A percentile compares a stretch with the other conserved stretches of the same genome.
phyloP scores from a whole-genome alignment of 2,888 invertebrate genomes.

The Zaprionus lineosus region DNA sequence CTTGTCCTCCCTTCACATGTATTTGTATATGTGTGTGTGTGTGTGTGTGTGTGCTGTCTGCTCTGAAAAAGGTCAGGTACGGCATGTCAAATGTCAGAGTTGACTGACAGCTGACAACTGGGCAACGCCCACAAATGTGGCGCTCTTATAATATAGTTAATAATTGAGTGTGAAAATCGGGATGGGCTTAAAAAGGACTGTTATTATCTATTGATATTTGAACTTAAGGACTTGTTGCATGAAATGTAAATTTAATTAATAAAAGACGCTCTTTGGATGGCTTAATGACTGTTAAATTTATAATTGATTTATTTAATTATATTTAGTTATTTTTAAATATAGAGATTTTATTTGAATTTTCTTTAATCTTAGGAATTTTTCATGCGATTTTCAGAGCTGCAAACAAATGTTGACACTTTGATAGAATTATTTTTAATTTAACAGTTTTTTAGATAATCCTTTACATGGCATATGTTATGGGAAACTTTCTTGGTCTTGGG shows the following conservation, averaged over 20 bases:
- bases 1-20: conserved; percentile 32
- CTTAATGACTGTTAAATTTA: too few species aligned
- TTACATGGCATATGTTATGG: conserved; percentile 32
- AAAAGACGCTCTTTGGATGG: too few species aligned
- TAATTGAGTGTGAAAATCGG: conserved; percentile 33
- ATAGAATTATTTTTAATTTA: too few species aligned
- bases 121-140: conserved; percentile 71
- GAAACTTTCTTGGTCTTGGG: conserved; percentile 3
- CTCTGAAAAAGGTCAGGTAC: conserved; percentile 67
- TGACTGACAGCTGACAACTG: conserved; percentile 61
- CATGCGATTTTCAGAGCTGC: too few species aligned
- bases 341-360: too few species aligned
- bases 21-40: not conserved
- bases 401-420: too few species aligned
- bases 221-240: not conserved
- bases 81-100: conserved; percentile 60
- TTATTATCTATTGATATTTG: not conserved
- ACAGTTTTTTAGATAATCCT: not conserved
- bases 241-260: not conserved
- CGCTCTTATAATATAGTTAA: conserved; percentile 62
- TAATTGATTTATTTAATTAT: too few species aligned
- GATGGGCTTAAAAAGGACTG: not conserved
- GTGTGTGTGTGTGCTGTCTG: conserved; percentile 13
- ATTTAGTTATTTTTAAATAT: too few species aligned
- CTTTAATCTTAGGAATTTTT: too few species aligned